Evolutionary conservation across 2,797 vertebrate species (phyloP).

Genomic region (Phrynocephalus guinanensis): DNA sequence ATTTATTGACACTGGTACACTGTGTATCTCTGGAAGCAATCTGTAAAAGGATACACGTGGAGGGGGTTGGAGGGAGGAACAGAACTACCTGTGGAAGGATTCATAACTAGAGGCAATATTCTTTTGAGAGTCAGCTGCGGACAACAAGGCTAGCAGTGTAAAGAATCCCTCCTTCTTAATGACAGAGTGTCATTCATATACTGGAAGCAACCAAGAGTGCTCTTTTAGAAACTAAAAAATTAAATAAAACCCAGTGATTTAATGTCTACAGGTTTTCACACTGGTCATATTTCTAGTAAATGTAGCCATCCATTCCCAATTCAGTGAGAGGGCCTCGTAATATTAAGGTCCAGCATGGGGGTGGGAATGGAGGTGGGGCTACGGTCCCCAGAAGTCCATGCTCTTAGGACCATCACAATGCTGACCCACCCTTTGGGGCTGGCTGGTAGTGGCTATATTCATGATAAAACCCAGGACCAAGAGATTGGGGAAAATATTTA

Average conservation of each 20-base stretch:
- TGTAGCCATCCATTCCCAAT: not conserved
- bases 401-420: not conserved
- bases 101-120: constrained; percentile 57
- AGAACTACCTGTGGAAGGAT: constrained; percentile 40
- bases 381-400: not conserved
- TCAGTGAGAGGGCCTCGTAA: not conserved
- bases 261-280: constrained; percentile 45
- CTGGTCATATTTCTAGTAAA: constrained; percentile 47
- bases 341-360: no score
- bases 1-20: constrained; percentile 60
- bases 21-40: constrained; percentile 52
- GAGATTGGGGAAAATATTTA: no score
- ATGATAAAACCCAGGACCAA: no score
- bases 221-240: not conserved
- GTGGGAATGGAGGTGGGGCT: no score
- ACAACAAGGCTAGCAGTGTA: constrained; percentile 12
- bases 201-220: constrained; percentile 31
- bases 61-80: constrained; percentile 42
- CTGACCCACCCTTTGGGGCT: no score
- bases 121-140: constrained; percentile 47
- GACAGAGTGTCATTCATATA: constrained; percentile 36
- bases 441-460: no score
- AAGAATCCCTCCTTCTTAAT: constrained; percentile 33
- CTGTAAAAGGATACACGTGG: constrained; percentile 27
- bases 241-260: not conserved